Evolutionary conservation across 2,888 invertebrate species (phyloP).

Genomic region (Monoplex corrugatus): DNA sequence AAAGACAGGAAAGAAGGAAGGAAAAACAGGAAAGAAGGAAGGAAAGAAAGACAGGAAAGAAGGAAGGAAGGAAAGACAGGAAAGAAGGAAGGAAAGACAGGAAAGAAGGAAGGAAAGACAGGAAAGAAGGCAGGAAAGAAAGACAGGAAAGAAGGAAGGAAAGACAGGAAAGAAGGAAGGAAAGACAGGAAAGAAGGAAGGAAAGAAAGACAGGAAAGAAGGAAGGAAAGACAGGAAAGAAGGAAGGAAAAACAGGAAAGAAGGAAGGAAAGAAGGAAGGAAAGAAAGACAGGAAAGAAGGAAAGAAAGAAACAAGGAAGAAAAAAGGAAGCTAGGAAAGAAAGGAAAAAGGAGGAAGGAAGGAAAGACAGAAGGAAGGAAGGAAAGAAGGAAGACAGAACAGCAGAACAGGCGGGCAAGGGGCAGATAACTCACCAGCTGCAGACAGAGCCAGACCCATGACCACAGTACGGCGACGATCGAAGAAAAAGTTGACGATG

Average conservation of each 20-base stretch:
- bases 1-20: too few species aligned
- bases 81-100: neutral
- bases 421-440: neutral
- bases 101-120: neutral
- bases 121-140: neutral
- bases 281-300: too few species aligned
- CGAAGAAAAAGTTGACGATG: slow-evolving; percentile 55
- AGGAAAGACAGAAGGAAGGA: neutral
- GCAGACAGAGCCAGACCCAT: slow-evolving; percentile 52
- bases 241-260: too few species aligned
- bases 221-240: neutral
- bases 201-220: neutral
- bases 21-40: neutral
- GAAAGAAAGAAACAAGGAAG: too few species aligned
- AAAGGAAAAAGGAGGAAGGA: neutral
- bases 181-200: neutral
- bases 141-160: neutral
- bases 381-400: neutral
- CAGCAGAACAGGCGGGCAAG: too few species aligned
- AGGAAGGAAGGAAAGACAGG: neutral
- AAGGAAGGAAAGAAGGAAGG: too few species aligned
- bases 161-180: neutral
- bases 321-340: neutral
- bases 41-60: neutral
- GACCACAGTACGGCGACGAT: slow-evolving; percentile 48